Evolutionary conservation across 2,888 invertebrate species (phyloP).

Genomic region (Tipula vernalis): DNA sequence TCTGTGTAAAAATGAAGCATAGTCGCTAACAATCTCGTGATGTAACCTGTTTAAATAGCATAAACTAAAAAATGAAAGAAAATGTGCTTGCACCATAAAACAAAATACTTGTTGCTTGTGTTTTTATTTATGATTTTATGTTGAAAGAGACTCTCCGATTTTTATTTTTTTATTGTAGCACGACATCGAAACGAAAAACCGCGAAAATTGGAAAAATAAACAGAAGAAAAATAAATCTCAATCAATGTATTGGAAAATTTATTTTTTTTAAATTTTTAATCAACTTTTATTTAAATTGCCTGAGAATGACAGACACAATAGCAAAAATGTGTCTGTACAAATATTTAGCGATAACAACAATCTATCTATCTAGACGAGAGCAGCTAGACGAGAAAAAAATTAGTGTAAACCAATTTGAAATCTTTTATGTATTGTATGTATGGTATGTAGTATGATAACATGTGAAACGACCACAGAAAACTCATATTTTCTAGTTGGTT

Average conservation of each 20-base stretch:
- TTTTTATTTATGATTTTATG: background rate
- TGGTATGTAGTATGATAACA: background rate
- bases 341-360: background rate
- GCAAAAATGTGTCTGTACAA: background rate
- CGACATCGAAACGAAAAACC: background rate
- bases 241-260: background rate
- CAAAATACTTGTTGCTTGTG: background rate
- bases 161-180: background rate
- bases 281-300: background rate
- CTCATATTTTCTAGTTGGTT: background rate
- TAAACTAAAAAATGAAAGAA: background rate
- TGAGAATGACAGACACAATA: background rate
- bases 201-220: background rate
- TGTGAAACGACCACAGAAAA: background rate
- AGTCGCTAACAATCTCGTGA: background rate
- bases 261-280: background rate
- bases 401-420: background rate
- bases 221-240: background rate
- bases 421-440: background rate
- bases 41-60: background rate
- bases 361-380: background rate
- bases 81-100: background rate
- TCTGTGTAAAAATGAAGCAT: too few species aligned
- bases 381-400: background rate
- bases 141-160: background rate